Percentiles rank a stretch among this genome's conserved stretches.
Conservation (phyloP, 2,888 invertebrate genomes). For the Cerceris rybyensis region DNA sequence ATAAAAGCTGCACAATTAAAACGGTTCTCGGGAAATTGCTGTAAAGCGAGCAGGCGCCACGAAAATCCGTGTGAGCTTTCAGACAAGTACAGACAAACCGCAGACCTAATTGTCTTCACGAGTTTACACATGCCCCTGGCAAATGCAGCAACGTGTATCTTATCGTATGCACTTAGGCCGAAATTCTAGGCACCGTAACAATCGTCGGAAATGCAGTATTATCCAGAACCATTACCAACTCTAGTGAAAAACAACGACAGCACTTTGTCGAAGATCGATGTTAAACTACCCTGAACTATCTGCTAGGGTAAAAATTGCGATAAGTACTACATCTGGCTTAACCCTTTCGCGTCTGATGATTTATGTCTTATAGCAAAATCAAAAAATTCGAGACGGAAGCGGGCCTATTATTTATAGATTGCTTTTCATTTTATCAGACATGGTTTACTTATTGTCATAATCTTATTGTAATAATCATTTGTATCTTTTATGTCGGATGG, state of each 20-base stretch:
- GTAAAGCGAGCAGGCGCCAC: constrained; percentile 19
- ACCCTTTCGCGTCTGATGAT: no score
- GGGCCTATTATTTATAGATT: no score
- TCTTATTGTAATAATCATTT: no score
- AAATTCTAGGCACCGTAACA: constrained; percentile 30
- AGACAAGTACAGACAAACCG: constrained; percentile 36
- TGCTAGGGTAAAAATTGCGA: no score
- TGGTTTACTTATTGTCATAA: no score
- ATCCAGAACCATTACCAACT: constrained; percentile 1
- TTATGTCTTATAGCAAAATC: no score
- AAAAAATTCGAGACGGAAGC: no score
- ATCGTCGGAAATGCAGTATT: constrained; percentile 48
- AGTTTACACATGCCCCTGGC: constrained; percentile 18
- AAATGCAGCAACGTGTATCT: constrained; percentile 30
- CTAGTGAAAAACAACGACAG: constrained; percentile 20
- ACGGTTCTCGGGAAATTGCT: constrained; percentile 12
- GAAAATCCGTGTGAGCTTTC: constrained; percentile 15
- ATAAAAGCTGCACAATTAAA: constrained; percentile 46
- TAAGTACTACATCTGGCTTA: no score
- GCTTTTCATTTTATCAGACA: no score
- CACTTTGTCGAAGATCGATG: constrained; percentile 16
- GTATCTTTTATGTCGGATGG: no score
- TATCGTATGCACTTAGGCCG: constrained; percentile 55
- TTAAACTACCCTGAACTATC: neutral
- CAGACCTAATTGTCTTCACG: constrained; percentile 51